phyloP scores from a whole-genome alignment of 2,113 vertebrate species.

The Australoheros scitulus region DNA sequence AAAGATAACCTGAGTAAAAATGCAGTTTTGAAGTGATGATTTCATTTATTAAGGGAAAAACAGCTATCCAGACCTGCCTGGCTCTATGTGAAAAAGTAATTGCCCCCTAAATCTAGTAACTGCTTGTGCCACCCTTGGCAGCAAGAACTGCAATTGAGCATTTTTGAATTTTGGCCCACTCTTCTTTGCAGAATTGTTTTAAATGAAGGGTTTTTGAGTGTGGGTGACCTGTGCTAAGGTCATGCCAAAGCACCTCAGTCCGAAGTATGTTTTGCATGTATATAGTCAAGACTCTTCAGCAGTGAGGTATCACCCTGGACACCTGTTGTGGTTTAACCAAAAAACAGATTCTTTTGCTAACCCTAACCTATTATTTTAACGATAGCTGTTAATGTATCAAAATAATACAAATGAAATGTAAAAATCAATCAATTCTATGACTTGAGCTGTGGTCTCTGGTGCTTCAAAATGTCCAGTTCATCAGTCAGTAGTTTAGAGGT shows the following conservation, averaged over 20 bases:
- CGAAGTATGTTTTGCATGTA: neutral
- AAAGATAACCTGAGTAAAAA: neutral
- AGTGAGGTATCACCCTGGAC: neutral
- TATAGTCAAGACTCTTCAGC: neutral
- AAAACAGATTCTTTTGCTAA: neutral
- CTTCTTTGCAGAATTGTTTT: neutral
- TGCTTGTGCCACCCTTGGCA: neutral
- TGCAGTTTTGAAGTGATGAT: neutral
- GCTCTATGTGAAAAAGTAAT: neutral
- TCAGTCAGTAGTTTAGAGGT: neutral
- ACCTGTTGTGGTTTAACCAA: neutral
- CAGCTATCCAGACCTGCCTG: neutral
- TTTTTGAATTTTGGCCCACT: neutral
- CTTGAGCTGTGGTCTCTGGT: neutral
- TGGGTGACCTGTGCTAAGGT: neutral
- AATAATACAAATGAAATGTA: neutral
- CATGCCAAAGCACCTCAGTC: neutral
- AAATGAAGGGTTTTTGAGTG: neutral
- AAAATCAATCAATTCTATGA: neutral
- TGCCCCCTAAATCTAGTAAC: neutral
- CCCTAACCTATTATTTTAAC: neutral
- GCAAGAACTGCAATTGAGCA: neutral
- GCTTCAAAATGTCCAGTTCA: neutral
- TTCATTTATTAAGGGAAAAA: neutral
- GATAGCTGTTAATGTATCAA: neutral